A percentile compares a stretch with the other conserved stretches of the same genome.
Evolutionary conservation across 2,797 vertebrate species (phyloP).

Genomic region (Lutjanus campechanus): DNA sequence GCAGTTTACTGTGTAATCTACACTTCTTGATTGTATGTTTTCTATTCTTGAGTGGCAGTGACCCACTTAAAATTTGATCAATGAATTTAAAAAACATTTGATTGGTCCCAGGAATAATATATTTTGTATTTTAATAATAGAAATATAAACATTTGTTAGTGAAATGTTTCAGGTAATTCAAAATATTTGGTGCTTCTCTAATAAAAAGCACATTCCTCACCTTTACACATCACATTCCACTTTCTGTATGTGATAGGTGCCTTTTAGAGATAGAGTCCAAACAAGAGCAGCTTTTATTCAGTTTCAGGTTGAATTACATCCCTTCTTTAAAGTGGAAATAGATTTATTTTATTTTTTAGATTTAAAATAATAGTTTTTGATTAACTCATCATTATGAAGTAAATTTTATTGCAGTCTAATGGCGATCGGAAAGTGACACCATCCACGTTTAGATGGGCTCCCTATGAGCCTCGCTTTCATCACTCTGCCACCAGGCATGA

Average conservation of each 20-base stretch:
- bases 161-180: constrained; percentile 5
- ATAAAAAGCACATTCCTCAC: constrained; percentile 16
- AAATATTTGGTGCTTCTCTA: constrained; percentile 24
- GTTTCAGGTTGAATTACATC: neutral
- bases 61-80: neutral
- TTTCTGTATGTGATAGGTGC: neutral
- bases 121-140: neutral
- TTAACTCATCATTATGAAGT: too few species aligned
- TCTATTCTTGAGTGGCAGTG: constrained; percentile 8
- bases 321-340: neutral
- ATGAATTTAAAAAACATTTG: neutral
- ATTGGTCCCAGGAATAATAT: neutral
- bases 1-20: constrained; percentile 31
- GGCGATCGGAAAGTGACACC: too few species aligned
- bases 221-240: constrained; percentile 8
- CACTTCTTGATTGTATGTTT: constrained; percentile 35
- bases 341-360: too few species aligned
- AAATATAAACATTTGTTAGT: constrained; percentile 1
- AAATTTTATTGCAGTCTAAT: too few species aligned
- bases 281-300: constrained; percentile 19
- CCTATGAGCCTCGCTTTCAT: too few species aligned
- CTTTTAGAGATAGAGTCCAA: constrained; percentile 11
- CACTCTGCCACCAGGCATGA: too few species aligned
- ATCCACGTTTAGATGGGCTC: too few species aligned
- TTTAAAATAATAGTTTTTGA: too few species aligned